Base-by-base conservation (phyloP, 64 coral and sea anemone genomes). In the Pocillopora damicornis region DNA sequence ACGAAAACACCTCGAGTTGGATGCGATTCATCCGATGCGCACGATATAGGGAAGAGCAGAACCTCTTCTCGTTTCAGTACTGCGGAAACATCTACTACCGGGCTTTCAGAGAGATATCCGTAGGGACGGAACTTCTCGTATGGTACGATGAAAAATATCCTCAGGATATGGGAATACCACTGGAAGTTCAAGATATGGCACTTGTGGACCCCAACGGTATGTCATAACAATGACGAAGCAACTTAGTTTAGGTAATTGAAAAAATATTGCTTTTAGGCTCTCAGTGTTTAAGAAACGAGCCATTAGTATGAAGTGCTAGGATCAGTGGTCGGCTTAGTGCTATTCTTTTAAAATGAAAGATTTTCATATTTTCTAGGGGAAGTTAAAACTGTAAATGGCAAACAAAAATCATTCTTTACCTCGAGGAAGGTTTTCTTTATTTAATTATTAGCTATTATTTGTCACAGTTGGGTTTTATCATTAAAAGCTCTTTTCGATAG, bases 1-100 rank as follows among this genome's bases (percentile, higher is more conserved):
- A 94, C 77, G 93, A 94, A 66, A 94, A 90, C 63, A 94, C 88
- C 16, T 94, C 93, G 13, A 94, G 93, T 63, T 94, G 93, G 93
- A 94, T 94, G 93, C 73, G 93, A n/a, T 94, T 94, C 12, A 94
- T 94, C 36, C 93, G 88, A 38, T 94, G 93, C 57, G 93, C 93
- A 0, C 88, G 93, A 8, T 86, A 90, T 30, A 82, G 88, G 30
- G 93, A 90, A 37, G 93, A 94, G 30, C 93, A 94, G 42, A 94
- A 94, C 62, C 76, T 94, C 7, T 89, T 89, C 17, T 84, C 88
- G 4, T 94, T 94, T 77, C 93, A 94, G 61, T 94, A 94, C 72
- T 89, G 93, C 20, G 88, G 88, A n/a, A 94, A 90, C 59, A 94
- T 94, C 58, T 94, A 94, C 63, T 94, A 94, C 38, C 75, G 93